phyloP scores from a whole-genome alignment of 1,140 invertebrate species.

The Diorhabda sublineata region DNA sequence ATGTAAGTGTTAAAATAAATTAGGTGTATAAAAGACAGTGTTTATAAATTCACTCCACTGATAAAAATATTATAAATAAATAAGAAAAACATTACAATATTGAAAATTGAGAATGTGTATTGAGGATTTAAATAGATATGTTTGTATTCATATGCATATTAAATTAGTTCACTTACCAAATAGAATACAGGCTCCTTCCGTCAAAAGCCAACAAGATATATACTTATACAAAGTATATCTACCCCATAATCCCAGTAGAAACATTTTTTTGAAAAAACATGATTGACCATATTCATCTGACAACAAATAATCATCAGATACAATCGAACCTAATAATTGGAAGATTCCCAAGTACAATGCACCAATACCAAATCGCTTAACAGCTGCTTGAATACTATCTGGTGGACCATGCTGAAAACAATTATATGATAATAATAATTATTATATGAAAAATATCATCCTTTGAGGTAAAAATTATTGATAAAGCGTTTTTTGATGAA shows the following conservation, averaged over 20 bases:
- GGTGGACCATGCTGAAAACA: constrained; percentile 36
- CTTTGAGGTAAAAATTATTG: no score
- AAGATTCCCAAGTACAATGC: constrained; percentile 68
- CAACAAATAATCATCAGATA: constrained; percentile 69
- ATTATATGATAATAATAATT: background rate
- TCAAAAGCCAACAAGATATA: constrained; percentile 85
- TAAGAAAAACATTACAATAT: no score
- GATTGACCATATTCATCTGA: constrained; percentile 59
- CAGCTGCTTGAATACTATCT: constrained; percentile 52
- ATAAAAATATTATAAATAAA: no score
- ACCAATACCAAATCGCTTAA: constrained; percentile 59
- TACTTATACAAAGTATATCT: constrained; percentile 85
- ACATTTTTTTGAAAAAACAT: constrained; percentile 60
- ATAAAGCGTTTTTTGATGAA: background rate
- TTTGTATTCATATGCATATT: no score
- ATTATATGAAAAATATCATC: no score
- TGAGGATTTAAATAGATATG: no score
- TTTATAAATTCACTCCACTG: no score
- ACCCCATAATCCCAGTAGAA: constrained; percentile 77
- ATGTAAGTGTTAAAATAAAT: no score
- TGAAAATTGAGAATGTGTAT: no score
- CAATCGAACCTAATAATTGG: constrained; percentile 64
- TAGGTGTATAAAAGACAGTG: no score
- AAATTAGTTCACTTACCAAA: constrained; percentile 52
- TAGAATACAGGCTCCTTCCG: constrained; percentile 70